Evolutionary conservation across 2,113 vertebrate species (phyloP).

Genomic region (Antechinus stuartii): DNA sequence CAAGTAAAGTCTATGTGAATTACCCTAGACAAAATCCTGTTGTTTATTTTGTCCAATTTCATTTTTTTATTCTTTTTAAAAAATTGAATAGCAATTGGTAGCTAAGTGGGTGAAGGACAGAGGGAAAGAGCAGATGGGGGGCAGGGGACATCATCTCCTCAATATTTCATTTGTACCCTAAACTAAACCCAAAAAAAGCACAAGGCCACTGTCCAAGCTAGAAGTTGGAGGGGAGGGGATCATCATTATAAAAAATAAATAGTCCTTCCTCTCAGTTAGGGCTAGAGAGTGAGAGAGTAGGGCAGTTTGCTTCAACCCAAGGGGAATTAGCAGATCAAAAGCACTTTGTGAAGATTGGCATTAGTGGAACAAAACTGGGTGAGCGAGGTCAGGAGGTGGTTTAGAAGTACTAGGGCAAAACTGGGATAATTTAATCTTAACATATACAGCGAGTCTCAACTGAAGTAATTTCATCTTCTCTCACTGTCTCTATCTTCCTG

Average conservation of each 20-base stretch:
- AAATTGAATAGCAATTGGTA: neutral
- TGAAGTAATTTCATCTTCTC: neutral
- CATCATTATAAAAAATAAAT: neutral
- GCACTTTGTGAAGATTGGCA: neutral
- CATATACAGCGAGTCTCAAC: neutral
- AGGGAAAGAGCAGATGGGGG: neutral
- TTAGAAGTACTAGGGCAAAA: neutral
- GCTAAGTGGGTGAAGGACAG: neutral
- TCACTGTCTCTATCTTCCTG: no score
- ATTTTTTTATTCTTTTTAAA: neutral
- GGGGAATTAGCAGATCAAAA: neutral
- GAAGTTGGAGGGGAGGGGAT: neutral
- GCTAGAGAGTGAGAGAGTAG: neutral
- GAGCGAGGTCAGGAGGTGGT: neutral
- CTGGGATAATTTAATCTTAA: neutral
- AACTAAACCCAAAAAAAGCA: neutral
- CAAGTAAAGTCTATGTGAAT: neutral
- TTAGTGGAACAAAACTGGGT: neutral
- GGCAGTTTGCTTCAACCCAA: neutral
- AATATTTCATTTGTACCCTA: neutral
- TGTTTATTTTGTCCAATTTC: neutral
- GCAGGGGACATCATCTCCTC: neutral
- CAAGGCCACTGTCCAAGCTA: neutral
- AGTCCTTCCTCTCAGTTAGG: neutral
- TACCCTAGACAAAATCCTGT: neutral